These are phyloP conservation scores for Drosophila pandora DNA, from an alignment of 1,140 invertebrate species.

Conservation along the genomic window DNA sequence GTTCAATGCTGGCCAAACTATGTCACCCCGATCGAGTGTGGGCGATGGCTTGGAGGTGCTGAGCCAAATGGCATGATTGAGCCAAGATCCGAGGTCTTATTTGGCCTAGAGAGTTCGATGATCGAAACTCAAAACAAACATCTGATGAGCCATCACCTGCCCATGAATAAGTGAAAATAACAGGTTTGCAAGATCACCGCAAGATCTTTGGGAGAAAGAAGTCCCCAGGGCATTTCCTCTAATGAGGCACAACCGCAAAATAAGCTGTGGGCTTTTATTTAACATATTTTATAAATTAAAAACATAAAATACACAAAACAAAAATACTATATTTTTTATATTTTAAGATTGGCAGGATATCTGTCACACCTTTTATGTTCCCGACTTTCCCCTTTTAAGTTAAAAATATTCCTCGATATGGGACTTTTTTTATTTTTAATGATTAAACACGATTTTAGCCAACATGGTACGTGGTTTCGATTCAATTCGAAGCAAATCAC, in stretches of 20 bases:
- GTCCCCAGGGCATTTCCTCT: conserved; percentile 5
- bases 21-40: conserved; percentile 47
- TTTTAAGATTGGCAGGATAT: neutral
- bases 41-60: conserved; percentile 33
- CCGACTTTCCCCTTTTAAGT: conserved; percentile 43
- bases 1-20: conserved; percentile 68
- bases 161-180: conserved; percentile 34
- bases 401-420: conserved; percentile 22
- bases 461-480: conserved; percentile 53
- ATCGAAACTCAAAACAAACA: conserved; percentile 14
- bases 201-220: conserved; percentile 10
- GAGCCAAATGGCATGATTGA: conserved; percentile 1
- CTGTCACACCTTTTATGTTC: neutral
- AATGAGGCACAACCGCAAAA: conserved; percentile 28
- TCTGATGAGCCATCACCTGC: conserved; percentile 34
- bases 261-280: conserved; percentile 2
- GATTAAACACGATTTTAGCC: conserved; percentile 70
- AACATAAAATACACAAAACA: neutral
- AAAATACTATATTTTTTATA: too few species aligned
- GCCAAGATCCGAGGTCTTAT: conserved; percentile 14
- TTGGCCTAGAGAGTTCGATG: conserved; percentile 67
- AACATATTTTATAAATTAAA: conserved; percentile 2
- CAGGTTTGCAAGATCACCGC: conserved; percentile 9
- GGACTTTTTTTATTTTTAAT: conserved; percentile 30
- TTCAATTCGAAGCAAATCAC: conserved; percentile 65